Evolutionary conservation across 2,888 invertebrate genomes (phyloP).

Genomic region (Lypha dubia): DNA sequence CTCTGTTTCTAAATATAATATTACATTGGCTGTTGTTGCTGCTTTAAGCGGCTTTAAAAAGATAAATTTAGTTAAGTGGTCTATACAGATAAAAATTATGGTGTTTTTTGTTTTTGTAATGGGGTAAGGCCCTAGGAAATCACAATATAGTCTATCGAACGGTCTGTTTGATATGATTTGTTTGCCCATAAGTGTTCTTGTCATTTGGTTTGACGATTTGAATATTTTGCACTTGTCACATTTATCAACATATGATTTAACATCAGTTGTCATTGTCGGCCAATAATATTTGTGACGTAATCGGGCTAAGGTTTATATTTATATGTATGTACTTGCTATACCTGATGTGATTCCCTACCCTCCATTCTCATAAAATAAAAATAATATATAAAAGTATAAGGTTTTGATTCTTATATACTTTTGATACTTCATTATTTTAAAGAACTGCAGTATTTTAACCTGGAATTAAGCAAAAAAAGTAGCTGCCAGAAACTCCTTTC

Average conservation of each 20-base stretch:
- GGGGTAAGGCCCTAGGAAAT: not conserved
- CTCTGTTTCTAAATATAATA: not conserved
- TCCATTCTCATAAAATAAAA: too few relatives aligned
- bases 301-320: not conserved
- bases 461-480: too few relatives aligned
- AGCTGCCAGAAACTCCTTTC: too few relatives aligned
- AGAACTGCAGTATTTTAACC: too few relatives aligned
- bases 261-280: not conserved
- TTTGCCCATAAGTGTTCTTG: not conserved
- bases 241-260: not conserved
- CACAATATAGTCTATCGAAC: not conserved
- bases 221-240: not conserved
- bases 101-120: not conserved
- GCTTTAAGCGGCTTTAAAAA: not conserved
- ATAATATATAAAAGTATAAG: too few relatives aligned
- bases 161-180: not conserved
- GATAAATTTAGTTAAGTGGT: constrained; percentile 7
- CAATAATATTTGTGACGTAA: not conserved
- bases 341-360: too few relatives aligned
- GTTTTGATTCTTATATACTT: too few relatives aligned
- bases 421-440: too few relatives aligned
- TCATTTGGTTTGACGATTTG: not conserved
- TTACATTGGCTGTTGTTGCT: not conserved
- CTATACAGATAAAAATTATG: not conserved
- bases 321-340: too few relatives aligned